Conservation (phyloP, 2,888 invertebrate genomes). For the Selenia dentaria region DNA sequence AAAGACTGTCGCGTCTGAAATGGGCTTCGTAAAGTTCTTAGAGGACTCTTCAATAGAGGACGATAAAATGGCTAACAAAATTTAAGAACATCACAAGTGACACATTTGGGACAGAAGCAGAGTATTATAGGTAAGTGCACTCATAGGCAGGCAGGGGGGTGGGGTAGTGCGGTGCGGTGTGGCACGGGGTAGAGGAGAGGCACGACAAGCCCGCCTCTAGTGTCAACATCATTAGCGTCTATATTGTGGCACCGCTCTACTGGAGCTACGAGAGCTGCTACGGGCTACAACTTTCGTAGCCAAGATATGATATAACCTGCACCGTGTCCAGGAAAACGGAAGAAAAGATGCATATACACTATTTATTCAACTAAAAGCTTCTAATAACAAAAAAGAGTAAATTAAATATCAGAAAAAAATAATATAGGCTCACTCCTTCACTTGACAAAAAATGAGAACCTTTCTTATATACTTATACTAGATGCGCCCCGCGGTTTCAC, state of each 20-base stretch:
- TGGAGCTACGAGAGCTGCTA: constrained; percentile 59
- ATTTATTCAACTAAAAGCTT: no score
- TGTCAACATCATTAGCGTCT: constrained; percentile 80
- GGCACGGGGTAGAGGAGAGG: constrained; percentile 28
- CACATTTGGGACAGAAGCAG: constrained; percentile 47
- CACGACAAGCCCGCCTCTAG: constrained; percentile 64
- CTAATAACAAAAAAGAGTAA: no score
- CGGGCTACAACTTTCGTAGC: constrained; percentile 43
- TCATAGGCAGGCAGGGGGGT: constrained; percentile 41
- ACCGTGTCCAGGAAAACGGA: background rate
- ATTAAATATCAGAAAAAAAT: no score
- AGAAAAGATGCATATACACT: no score
- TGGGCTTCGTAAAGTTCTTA: constrained; percentile 16
- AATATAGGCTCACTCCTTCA: no score
- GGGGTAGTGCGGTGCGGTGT: constrained; percentile 13
- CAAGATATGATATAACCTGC: constrained; percentile 4
- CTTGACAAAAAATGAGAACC: no score
- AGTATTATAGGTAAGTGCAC: constrained; percentile 51
- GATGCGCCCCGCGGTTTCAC: no score
- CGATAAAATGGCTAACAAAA: constrained; percentile 48
- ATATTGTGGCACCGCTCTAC: constrained; percentile 56
- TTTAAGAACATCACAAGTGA: constrained; percentile 53
- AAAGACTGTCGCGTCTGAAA: constrained; percentile 12
- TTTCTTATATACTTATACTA: no score
- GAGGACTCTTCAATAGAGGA: constrained; percentile 26